Base-by-base conservation (phyloP, 2,113 vertebrate species). In the Bufo gargarizans region DNA sequence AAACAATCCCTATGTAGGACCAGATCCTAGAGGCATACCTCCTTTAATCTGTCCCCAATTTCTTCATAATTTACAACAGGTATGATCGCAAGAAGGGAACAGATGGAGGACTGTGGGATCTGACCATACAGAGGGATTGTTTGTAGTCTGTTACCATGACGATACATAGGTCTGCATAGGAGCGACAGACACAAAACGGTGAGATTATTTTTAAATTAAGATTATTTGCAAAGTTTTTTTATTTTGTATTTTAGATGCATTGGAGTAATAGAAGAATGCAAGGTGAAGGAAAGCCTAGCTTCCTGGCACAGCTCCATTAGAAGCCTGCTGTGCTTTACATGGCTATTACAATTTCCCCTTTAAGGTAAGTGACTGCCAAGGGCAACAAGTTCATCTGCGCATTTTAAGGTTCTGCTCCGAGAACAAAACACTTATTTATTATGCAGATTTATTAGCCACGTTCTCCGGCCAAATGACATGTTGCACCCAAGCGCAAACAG, bases 401-500 rank as follows among this genome's bases (percentile, higher is more conserved):
- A 86, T 63, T 82, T 82, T 47, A 13, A 83, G 81, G 19, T 83
- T 67, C 43, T 49, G 84, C 55, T 47, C 53, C 12, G 11, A 50
- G 85, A 65, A 49, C 12, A 20, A 69, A 83, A 69, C 47, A 45
- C 85, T 86, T 53, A 49, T 77, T 65, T 65, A 77, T 77, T 33
- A 43, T 17, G 72, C 19, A 63, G n/a, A 65, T 77, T 77, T 77
- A 77, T 86, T 50, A 78, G 43, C 61, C 58, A 65, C 45, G 6
- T 17, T 65, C 59, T 65, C 19, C 22, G 13, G 74, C 85, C 85
- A 78, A 19, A 77, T 86, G 85, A 86, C 74, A 65, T 33, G 61
- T 53, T 53, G 59, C 58, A 20, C 56, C 45, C 4, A 7, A 77
- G 84, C 58, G 17, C 19, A 86, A 58, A 86, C 85, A 86, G 53